Evolutionary conservation across 2,797 vertebrate species (phyloP), one percentile per base, ranked within the genome.

Genomic region (Rhinichthys osculus): DNA sequence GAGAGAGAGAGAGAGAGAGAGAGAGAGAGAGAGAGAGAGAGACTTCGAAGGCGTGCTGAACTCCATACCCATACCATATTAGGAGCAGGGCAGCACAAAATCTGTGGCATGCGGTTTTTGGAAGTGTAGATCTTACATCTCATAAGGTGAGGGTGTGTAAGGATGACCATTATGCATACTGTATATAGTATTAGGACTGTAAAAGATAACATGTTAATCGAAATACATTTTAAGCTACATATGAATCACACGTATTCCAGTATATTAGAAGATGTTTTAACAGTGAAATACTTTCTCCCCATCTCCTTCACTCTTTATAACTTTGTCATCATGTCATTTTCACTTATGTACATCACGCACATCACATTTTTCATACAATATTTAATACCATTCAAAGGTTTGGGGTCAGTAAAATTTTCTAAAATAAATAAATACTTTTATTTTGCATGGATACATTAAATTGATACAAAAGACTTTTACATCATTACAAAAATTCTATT

Each of bases 51-150:
- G 40, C 27, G 7, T 59, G 52, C 23, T 44, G 4, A 33, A 44
- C 35, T 35, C 35, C 10, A 1, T 10, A 76, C 14, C 7, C 59
- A 67, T 54, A 77, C 72, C 74, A 84, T 84, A 84, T 77, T 77
- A 57, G 73, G n/a, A 54, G 33, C 5, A 78, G 16, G 27, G 69
- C 64, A 84, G 64, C 57, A 7, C 33, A 70, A 16, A 57, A 21
- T 52, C n/a, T 78, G 1, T 21, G 73, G 23, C 35, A 57, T 73
- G 81, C 19, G 0, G 6, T 73, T 72, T 42, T 9, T 73, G 35
- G 33, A 72, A 78, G 54, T 73, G 69, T 44, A 59, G 21, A 17
- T 70, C 62, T 69, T 21, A 69, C 21, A 35, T 7, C 21, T 67
- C 11, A 50, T 38, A 23, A 70, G 19, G 7, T 52, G 21, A n/a